Conservation (phyloP, 2,888 invertebrate species). For the Brenthis hecate region DNA sequence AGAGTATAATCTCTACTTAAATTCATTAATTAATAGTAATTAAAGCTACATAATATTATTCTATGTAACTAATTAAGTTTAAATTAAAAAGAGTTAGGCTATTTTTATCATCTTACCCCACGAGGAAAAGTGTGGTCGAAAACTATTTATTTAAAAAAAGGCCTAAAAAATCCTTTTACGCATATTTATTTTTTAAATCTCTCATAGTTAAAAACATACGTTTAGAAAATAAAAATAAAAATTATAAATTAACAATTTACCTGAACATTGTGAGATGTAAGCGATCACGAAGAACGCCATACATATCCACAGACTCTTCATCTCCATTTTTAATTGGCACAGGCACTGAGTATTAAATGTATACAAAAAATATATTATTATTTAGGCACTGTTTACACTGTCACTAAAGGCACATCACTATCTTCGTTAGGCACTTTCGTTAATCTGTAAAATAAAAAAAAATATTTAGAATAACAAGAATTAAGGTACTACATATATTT, state of each 20-base stretch:
- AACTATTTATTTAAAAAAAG: too few species aligned
- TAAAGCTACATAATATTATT: too few species aligned
- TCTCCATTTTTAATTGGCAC: slow-evolving; percentile 56
- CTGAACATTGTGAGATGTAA: slow-evolving; percentile 64
- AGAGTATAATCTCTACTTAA: too few species aligned
- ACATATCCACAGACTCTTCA: slow-evolving; percentile 58
- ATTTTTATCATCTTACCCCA: too few species aligned
- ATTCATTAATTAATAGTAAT: too few species aligned
- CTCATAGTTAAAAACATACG: too few species aligned
- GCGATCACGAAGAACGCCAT: slow-evolving; percentile 59
- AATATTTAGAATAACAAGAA: slow-evolving; percentile 6
- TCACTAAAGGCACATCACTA: slow-evolving; percentile 74
- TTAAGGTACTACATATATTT: background rate
- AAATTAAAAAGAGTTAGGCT: too few species aligned
- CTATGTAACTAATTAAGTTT: too few species aligned
- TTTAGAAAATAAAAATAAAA: background rate
- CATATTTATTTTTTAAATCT: too few species aligned
- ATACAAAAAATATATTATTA: slow-evolving; percentile 49
- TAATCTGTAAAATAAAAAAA: slow-evolving; percentile 56
- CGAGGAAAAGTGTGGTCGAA: too few species aligned
- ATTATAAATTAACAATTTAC: slow-evolving; percentile 46
- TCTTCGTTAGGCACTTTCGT: slow-evolving; percentile 63
- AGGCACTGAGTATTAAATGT: slow-evolving; percentile 38
- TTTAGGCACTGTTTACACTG: slow-evolving; percentile 55
- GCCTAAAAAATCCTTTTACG: too few species aligned